Percentiles rank a stretch among this genome's conserved stretches.
phyloP scores from a whole-genome alignment of 1,140 invertebrate genomes.

The Apis cerana region DNA sequence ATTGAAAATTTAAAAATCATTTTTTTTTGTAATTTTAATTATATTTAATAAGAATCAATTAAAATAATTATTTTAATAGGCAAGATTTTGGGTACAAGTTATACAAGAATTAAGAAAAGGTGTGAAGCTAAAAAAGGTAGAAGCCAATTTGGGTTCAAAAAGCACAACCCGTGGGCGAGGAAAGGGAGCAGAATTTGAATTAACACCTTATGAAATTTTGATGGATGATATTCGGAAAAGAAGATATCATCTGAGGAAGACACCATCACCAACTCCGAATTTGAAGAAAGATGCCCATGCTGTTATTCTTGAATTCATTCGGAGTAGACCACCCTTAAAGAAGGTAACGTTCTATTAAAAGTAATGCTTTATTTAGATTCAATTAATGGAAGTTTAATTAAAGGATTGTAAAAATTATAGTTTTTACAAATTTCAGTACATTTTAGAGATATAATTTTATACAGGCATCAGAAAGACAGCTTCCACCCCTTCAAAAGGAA shows the following conservation, averaged over 20 bases:
- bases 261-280: conserved; percentile 83
- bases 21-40: neutral
- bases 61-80: conserved; percentile 81
- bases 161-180: conserved; percentile 51
- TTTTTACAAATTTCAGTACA: conserved; percentile 29
- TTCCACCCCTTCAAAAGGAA: conserved; percentile 87
- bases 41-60: neutral
- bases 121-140: conserved; percentile 96
- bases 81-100: conserved; percentile 98
- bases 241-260: conserved; percentile 90
- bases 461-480: conserved; percentile 93
- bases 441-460: conserved; percentile 47
- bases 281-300: conserved; percentile 97
- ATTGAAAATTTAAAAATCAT: too few relatives aligned
- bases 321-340: conserved; percentile 95
- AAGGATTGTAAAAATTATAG: neutral
- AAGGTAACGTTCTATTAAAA: conserved; percentile 84
- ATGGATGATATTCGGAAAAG: conserved; percentile 97
- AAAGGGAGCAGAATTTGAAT: conserved; percentile 90
- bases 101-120: conserved; percentile 92
- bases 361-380: neutral
- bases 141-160: conserved; percentile 81
- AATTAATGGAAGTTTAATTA: neutral
- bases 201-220: conserved; percentile 98
- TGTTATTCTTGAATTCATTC: conserved; percentile 97